Conservation (phyloP, 2,113 vertebrate genomes). For the Hypanus sabinus region DNA sequence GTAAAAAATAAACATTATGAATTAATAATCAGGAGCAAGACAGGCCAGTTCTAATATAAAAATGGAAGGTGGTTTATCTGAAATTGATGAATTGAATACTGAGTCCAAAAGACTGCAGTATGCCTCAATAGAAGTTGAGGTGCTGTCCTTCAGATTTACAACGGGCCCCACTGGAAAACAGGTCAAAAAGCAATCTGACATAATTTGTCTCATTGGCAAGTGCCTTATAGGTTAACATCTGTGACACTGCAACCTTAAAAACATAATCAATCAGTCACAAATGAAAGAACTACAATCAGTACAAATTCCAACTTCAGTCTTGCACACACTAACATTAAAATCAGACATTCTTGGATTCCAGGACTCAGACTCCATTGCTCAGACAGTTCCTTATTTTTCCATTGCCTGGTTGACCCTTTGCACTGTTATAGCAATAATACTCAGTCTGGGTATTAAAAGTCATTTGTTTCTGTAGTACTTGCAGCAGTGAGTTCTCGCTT, state of each 20-base stretch:
- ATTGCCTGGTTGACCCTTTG: background rate
- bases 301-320: background rate
- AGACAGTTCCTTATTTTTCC: background rate
- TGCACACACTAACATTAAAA: background rate
- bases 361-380: background rate
- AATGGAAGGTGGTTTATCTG: too few species aligned
- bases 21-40: too few species aligned
- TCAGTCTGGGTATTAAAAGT: background rate
- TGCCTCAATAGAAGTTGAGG: too few species aligned
- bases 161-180: too few species aligned
- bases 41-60: too few species aligned
- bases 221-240: too few species aligned
- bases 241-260: background rate
- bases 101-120: too few species aligned
- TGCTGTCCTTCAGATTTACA: too few species aligned
- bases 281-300: background rate
- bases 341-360: background rate
- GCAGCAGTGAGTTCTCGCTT: background rate
- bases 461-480: background rate
- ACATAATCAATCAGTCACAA: background rate
- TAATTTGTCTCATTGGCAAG: background rate
- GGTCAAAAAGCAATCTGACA: too few species aligned
- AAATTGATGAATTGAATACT: too few species aligned
- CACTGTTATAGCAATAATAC: background rate
- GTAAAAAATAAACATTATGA: too few species aligned